Base-by-base conservation (phyloP, 2,113 vertebrate genomes). In the Pionites leucogaster region DNA sequence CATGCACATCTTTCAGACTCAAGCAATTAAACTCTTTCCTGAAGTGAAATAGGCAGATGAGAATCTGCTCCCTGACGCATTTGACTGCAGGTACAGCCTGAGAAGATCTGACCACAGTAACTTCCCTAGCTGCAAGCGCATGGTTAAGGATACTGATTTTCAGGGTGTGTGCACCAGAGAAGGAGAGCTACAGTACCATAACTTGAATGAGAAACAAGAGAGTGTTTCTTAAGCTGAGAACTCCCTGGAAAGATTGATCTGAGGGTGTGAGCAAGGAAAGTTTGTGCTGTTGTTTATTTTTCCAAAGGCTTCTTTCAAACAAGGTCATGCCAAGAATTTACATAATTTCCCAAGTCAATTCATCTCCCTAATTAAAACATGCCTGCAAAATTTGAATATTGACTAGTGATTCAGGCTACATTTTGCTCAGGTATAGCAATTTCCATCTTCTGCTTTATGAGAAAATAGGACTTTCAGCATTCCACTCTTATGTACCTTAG, bases 21-120 rank as follows among this genome's bases (percentile, higher is more conserved):
- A 84, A 86, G 82, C 68, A 86, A 86, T 95, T 96, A 92, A 93
- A 92, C 52, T 57, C 44, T 68, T 84, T 93, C 41, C 80, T 79
- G 52, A 94, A 64, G 72, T 92, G 82, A 96, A 88, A 72, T 52
- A 52, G 60, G 35, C 31, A 80, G 57, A 76, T 11, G 65, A 70
- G 79, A 90, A 49, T 49, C 46, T 82, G n/a, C 62, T 80, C 82
- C 35, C 35, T 0, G 0, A 64, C 12, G 75, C 9, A 35, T 46
- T 64, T 65, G 82, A 77, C 77, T 82, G 57, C 67, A 91, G 74
- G 50, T 37, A 57, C 59, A 86, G 50, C 46, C 81, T 1, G 2
- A 88, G 59, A 44, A 92, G 37, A 52, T 9, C n/a, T 42, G 81
- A 60, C 28, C 82, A 74, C 50, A 67, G 60, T 39, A 63, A 74